A percentile compares a stretch with the other conserved stretches of the same genome.
Conservation (phyloP, 2,888 invertebrate genomes). For the Chymomyza fuscimana region DNA sequence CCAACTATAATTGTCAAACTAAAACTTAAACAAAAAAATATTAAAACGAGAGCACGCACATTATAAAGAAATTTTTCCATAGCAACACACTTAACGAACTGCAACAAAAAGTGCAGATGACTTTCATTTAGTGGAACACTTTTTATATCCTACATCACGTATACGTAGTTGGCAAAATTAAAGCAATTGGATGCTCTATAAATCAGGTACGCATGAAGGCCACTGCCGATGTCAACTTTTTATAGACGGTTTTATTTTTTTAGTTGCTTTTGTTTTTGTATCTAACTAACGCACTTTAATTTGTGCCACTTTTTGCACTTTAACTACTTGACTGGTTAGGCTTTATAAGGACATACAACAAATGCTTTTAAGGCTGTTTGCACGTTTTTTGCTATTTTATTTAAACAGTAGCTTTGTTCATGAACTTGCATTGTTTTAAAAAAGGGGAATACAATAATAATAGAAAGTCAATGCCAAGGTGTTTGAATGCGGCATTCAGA, state of each 20-base stretch:
- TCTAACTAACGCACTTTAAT: constrained; percentile 6
- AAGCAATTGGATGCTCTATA: background rate
- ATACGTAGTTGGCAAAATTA: background rate
- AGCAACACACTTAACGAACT: constrained; percentile 18
- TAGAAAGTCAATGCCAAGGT: constrained; percentile 51
- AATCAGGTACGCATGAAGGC: background rate
- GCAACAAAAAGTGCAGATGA: constrained; percentile 40
- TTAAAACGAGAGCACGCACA: constrained; percentile 70
- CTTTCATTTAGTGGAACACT: constrained; percentile 41
- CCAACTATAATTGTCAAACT: constrained; percentile 49
- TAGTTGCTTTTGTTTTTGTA: constrained; percentile 11
- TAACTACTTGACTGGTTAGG: background rate
- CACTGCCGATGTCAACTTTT: constrained; percentile 42
- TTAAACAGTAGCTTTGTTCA: too few species aligned
- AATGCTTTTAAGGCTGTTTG: background rate
- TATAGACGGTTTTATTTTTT: constrained; percentile 4
- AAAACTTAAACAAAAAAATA: constrained; percentile 44
- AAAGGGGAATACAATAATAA: background rate
- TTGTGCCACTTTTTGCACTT: constrained; percentile 13
- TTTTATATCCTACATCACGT: background rate
- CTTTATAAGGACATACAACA: constrained; percentile 1
- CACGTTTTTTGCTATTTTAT: background rate
- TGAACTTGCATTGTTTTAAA: background rate
- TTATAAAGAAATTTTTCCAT: constrained; percentile 64
- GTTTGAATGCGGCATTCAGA: constrained; percentile 8